phyloP scores from a whole-genome alignment of 2,113 vertebrate genomes.

The Antidorcas marsupialis region DNA sequence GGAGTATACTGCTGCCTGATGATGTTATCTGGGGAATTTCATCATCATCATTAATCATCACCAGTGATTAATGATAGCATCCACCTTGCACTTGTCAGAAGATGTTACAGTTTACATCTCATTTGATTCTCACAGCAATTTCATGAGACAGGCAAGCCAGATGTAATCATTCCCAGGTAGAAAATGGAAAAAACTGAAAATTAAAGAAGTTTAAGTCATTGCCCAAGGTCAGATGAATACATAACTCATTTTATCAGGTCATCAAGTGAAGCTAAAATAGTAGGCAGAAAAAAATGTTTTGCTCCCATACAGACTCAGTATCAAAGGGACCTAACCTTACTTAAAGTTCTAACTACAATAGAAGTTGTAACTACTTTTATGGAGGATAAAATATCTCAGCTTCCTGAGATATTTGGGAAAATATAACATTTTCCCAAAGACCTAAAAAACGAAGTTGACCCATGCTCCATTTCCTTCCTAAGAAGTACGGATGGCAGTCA shows the following conservation, averaged over 20 bases:
- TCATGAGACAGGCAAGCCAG: background rate
- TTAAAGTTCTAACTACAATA: background rate
- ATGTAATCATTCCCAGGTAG: background rate
- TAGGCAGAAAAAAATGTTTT: background rate
- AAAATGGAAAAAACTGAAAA: constrained; percentile 1
- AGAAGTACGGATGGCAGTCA: background rate
- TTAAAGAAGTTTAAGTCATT: background rate
- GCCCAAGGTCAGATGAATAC: background rate
- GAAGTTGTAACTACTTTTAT: background rate
- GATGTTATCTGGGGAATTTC: background rate
- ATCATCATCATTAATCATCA: background rate
- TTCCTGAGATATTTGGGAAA: background rate
- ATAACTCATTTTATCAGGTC: constrained; percentile 17
- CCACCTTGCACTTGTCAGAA: background rate
- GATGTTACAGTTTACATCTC: constrained; percentile 6
- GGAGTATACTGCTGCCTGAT: background rate
- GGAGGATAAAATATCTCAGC: background rate
- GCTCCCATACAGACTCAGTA: background rate
- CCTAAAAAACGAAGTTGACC: background rate
- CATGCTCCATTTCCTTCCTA: background rate
- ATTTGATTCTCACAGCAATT: background rate
- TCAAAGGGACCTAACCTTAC: background rate
- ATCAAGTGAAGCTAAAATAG: background rate
- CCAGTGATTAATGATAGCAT: background rate
- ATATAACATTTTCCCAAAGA: background rate